A percentile compares a stretch with the other conserved stretches of the same genome.
These are phyloP conservation scores for Pelobates cultripes DNA, from an alignment of 2,797 vertebrate genomes.

Conservation along the genomic window DNA sequence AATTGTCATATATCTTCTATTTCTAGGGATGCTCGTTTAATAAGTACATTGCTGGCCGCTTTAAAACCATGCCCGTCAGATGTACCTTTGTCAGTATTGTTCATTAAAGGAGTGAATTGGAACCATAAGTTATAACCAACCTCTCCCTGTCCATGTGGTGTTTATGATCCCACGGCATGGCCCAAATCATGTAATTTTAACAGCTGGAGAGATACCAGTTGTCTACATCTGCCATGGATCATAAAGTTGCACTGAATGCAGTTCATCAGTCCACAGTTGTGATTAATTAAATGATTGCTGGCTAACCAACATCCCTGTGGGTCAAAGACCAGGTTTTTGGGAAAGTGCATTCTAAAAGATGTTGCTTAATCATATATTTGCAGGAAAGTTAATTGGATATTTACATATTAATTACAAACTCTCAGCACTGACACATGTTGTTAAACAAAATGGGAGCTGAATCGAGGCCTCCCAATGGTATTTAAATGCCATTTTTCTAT, in stretches of 20 bases:
- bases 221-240: not conserved
- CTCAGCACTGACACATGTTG: not conserved
- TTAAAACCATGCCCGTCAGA: no score
- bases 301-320: not conserved
- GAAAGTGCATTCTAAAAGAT: not conserved
- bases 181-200: not conserved
- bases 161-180: no score
- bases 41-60: no score
- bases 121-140: no score
- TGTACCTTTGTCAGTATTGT: no score
- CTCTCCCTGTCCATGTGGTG: no score
- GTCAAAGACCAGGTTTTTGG: not conserved
- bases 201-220: not conserved
- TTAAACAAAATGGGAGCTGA: not conserved
- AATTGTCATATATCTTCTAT: no score
- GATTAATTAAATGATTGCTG: conserved; percentile 4
- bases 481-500: not conserved
- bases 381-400: conserved; percentile 7
- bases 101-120: no score
- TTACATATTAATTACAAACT: conserved; percentile 1
- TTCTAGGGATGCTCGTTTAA: no score
- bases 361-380: not conserved
- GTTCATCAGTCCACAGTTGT: not conserved
- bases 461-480: not conserved
- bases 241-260: conserved; percentile 1